Percentiles rank a stretch among this genome's conserved stretches.
phyloP scores from a whole-genome alignment of 1,140 invertebrate species.

The Achroia grisella region DNA sequence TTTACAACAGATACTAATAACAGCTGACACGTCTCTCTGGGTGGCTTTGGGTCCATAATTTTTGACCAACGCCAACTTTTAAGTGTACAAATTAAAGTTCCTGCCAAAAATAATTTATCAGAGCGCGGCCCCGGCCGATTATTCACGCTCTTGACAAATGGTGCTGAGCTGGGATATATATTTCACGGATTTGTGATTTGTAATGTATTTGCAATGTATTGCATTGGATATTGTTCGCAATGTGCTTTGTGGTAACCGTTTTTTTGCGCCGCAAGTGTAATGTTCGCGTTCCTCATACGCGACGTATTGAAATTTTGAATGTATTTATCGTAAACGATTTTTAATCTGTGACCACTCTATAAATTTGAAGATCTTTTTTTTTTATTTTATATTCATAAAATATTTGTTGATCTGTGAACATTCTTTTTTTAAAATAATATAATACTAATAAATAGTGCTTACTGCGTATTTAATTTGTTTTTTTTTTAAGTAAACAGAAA shows the following conservation, averaged over 20 bases:
- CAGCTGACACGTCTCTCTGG: constrained; percentile 5
- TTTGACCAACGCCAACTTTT: constrained; percentile 3
- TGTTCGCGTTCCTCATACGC: neutral
- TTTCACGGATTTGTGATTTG: constrained; percentile 39
- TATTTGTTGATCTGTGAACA: too few relatives aligned
- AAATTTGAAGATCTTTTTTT: too few relatives aligned
- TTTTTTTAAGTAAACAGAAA: too few relatives aligned
- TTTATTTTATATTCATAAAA: too few relatives aligned
- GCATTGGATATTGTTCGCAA: constrained; percentile 12
- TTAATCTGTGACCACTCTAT: too few relatives aligned
- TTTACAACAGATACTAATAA: too few relatives aligned
- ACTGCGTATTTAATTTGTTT: too few relatives aligned
- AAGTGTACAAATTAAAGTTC: constrained; percentile 22
- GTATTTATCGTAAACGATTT: too few relatives aligned
- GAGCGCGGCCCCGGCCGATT: constrained; percentile 20
- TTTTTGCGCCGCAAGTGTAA: neutral
- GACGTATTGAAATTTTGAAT: too few relatives aligned
- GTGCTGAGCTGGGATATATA: constrained; percentile 21
- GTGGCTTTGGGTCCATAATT: constrained; percentile 15
- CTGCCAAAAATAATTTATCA: constrained; percentile 44
- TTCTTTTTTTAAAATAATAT: too few relatives aligned
- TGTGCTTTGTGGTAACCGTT: neutral
- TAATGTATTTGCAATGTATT: constrained; percentile 12
- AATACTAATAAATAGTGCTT: too few relatives aligned
- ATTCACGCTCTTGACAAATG: constrained; percentile 49